These are phyloP conservation scores for Phalera bucephala DNA, from an alignment of 2,888 invertebrate species.

Conservation along the genomic window DNA sequence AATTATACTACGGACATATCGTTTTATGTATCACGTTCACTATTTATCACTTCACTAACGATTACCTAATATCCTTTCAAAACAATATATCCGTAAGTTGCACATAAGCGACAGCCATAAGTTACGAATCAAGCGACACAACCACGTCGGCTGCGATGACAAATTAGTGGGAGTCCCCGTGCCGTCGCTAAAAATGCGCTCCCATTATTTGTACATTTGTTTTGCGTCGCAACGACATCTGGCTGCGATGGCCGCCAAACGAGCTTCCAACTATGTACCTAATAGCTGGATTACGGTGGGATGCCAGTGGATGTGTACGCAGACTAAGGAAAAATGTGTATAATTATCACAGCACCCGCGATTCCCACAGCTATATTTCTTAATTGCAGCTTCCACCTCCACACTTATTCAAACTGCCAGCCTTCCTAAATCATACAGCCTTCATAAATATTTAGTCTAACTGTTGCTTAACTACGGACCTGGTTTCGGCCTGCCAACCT, in stretches of 20 bases:
- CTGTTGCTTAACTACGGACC: too few species aligned
- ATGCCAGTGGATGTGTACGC: constrained; percentile 12
- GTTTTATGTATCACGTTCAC: too few species aligned
- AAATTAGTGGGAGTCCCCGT: constrained; percentile 32
- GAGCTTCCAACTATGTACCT: constrained; percentile 17
- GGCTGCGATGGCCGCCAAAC: constrained; percentile 11
- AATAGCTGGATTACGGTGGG: constrained; percentile 19
- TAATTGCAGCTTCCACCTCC: too few species aligned
- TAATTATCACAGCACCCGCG: constrained; percentile 9
- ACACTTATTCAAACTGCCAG: too few species aligned
- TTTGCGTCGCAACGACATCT: constrained; percentile 28
- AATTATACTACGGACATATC: too few species aligned
- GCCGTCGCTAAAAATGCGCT: constrained; percentile 36
- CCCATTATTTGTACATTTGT: constrained; percentile 52
- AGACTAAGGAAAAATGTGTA: too few species aligned
- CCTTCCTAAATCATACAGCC: too few species aligned
- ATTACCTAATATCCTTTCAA: background rate
- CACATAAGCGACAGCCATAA: constrained; percentile 6
- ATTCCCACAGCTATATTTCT: too few species aligned
- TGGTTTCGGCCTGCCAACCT: too few species aligned
- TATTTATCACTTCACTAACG: too few species aligned
- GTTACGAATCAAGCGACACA: constrained; percentile 16
- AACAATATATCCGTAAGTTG: too few species aligned
- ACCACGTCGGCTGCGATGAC: constrained; percentile 19
- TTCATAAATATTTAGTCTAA: too few species aligned